Evolutionary conservation across 2,888 invertebrate genomes (phyloP), one percentile per base, ranked within the genome.

Genomic region (Diaphora mendica): DNA sequence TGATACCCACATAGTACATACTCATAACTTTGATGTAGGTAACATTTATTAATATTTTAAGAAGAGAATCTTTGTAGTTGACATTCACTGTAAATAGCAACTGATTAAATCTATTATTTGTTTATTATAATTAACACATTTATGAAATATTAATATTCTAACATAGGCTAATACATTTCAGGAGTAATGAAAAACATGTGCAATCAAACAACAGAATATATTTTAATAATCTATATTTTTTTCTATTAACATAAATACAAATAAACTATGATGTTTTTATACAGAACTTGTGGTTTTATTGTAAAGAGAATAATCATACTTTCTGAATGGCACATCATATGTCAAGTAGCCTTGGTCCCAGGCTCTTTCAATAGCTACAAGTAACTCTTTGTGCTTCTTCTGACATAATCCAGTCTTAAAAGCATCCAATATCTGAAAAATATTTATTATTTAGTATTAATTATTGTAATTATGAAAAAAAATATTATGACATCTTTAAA

Each of bases 241-340:
- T 26, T 62, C 62, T 62, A 62, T 62, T 71, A 62, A 70, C 59
- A 77, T 75, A 82, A 81, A 74, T 74, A 80, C n/a, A 30, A 68
- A 64, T 68, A 73, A 72, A 73, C 66, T 68, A 78, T 42, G 74
- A 20, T 62, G 23, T 71, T 78, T 79, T 77, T 84, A 86, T 51
- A 81, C 70, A 71, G 72, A 70, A 67, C 65, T 74, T 26, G 75
- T 69, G 68, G 77, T 88, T 84, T 91, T 92, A 81, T 90, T 89
- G 74, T 98, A 99, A 79, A 98, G 97, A 23, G 96, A 96, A 91
- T 99, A 99, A 93, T 99, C 96, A 92, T 98, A 99, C 82, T 97
- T 92, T 87, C 98, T 96, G 88, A 98, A 97, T 3, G 99, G 99
- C 2, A 99, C 97, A 91, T 98, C 98, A 93, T 97, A 98, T 9